phyloP scores from a whole-genome alignment of 1,140 invertebrate species.

The Plectus sambesii region DNA sequence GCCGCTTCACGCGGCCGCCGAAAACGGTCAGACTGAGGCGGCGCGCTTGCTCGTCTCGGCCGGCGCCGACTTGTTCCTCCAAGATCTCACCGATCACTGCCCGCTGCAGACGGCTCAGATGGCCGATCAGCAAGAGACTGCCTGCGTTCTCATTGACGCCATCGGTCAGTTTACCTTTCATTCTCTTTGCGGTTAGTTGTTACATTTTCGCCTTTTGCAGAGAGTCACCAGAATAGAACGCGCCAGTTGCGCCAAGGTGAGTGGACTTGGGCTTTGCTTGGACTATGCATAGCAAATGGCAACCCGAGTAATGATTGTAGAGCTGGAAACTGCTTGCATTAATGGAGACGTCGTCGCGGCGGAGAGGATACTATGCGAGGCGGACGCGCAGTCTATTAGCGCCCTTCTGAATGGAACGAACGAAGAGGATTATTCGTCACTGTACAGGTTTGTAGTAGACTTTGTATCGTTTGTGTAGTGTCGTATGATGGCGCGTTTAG shows the following conservation, averaged over 20 bases:
- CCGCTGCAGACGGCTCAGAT: constrained; percentile 65
- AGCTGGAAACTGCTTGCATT: constrained; percentile 30
- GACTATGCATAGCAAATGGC: neutral
- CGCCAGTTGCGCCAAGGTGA: constrained; percentile 14
- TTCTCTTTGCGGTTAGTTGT: neutral
- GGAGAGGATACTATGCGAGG: neutral
- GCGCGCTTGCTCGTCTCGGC: constrained; percentile 58
- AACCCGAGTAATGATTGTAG: neutral
- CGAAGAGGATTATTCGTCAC: constrained; percentile 3
- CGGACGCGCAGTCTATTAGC: constrained; percentile 2
- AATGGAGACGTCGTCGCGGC: constrained; percentile 20
- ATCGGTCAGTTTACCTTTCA: constrained; percentile 52
- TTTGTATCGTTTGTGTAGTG: constrained; percentile 2
- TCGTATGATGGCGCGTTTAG: constrained; percentile 48
- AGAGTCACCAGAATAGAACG: constrained; percentile 19
- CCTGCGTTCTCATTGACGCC: constrained; percentile 57
- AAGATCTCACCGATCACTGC: constrained; percentile 59
- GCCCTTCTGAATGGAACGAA: neutral
- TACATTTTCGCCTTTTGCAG: constrained; percentile 25
- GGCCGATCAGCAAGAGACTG: constrained; percentile 58
- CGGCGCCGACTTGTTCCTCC: constrained; percentile 57
- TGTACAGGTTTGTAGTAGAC: neutral
- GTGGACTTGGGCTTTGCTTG: neutral
- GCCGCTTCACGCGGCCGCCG: constrained; percentile 65
- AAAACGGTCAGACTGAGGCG: constrained; percentile 64